Conservation (phyloP, 1,140 invertebrate genomes). For the Panulirus ornatus region DNA sequence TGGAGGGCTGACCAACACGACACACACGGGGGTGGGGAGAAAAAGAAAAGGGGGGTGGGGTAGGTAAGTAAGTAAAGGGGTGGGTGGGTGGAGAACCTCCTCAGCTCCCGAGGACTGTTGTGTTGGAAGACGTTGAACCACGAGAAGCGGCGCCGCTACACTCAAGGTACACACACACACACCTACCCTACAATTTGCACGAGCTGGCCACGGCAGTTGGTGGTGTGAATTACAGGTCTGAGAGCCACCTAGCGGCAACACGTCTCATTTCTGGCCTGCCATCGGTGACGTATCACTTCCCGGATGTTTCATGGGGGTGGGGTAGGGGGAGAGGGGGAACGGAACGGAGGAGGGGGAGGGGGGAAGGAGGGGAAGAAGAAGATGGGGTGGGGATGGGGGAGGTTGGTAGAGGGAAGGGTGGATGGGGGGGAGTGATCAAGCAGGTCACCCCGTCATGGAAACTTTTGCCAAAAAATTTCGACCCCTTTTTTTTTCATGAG, state of each 20-base stretch:
- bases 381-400: not conserved
- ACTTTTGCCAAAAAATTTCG: too few species aligned
- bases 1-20: too few species aligned
- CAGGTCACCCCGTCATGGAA: too few species aligned
- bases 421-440: too few species aligned
- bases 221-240: constrained; percentile 53
- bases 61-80: too few species aligned
- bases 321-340: constrained; percentile 1
- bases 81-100: too few species aligned
- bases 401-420: not conserved
- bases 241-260: constrained; percentile 42
- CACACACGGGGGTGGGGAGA: too few species aligned
- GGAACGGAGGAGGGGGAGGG: not conserved
- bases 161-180: constrained; percentile 19
- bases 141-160: not conserved
- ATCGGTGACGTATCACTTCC: constrained; percentile 52
- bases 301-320: constrained; percentile 32
- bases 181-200: not conserved
- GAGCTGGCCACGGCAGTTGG: too few species aligned
- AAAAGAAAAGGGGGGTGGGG: not conserved
- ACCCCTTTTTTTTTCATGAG: too few species aligned
- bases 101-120: too few species aligned
- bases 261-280: constrained; percentile 52
- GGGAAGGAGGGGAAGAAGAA: not conserved
- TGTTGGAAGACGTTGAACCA: too few species aligned